phyloP scores from a whole-genome alignment of 2,888 invertebrate genomes.

The Boloria euphrosyne region DNA sequence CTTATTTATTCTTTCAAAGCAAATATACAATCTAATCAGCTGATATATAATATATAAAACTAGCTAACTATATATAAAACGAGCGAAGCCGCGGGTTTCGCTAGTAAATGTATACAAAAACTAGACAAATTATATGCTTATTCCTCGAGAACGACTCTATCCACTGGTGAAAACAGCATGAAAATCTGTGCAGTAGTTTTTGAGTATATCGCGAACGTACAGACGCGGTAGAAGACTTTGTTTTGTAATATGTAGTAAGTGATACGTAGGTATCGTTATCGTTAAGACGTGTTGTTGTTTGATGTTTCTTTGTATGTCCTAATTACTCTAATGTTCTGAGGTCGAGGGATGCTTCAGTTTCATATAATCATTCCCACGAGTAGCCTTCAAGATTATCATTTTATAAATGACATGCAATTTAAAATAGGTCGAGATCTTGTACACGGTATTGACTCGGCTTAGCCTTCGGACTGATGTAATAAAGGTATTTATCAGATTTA shows the following conservation, averaged over 20 bases:
- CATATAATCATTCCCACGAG: slow-evolving; percentile 34
- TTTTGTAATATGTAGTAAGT: not conserved
- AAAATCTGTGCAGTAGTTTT: too few species aligned
- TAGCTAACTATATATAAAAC: too few species aligned
- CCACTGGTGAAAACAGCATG: not conserved
- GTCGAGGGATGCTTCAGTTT: slow-evolving; percentile 26
- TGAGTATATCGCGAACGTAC: too few species aligned
- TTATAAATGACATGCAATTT: slow-evolving; percentile 32
- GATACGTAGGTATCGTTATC: not conserved
- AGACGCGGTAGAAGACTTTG: too few species aligned
- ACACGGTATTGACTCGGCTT: slow-evolving; percentile 26
- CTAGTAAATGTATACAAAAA: too few species aligned
- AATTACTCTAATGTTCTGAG: slow-evolving; percentile 17
- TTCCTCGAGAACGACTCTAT: too few species aligned
- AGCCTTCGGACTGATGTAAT: slow-evolving; percentile 26
- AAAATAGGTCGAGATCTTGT: slow-evolving; percentile 27
- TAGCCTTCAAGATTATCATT: slow-evolving; percentile 30
- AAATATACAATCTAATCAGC: too few species aligned
- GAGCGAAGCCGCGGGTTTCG: not conserved
- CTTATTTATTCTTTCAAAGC: too few species aligned
- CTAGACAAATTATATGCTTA: too few species aligned
- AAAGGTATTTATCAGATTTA: slow-evolving; percentile 14
- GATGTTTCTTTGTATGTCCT: slow-evolving; percentile 7
- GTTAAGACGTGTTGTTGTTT: too few species aligned
- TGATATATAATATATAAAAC: too few species aligned